Evolutionary conservation across 1,140 invertebrate genomes (phyloP), one percentile per base, ranked within the genome.

Genomic region (Trichonephila clavata): DNA sequence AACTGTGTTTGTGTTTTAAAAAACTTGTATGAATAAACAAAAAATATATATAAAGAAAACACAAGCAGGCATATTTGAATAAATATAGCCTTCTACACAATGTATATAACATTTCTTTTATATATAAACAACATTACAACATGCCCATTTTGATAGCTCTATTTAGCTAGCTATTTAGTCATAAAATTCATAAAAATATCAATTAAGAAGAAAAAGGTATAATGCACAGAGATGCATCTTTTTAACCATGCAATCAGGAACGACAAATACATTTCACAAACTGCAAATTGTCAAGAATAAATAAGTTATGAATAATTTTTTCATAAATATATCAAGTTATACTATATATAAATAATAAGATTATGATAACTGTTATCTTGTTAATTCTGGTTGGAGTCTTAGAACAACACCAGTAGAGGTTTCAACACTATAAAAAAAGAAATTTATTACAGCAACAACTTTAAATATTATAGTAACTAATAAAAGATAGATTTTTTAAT

Each of bases 381-480:
- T 32, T 81, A 61, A 27, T 20, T 90, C 71, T 0, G 59, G 43
- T 32, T 81, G 88, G 21, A 90, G 57, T 20, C 88, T 71, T 80
- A 90, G 24, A 5, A 90, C 57, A 59, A 71, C n/a, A 90, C 88
- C 88, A 43, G 57, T 32, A 7, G 88, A 90, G 14, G 88, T 90
- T 21, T 81, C 88, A 61, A 90, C 57, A 60, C 88, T 90, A 60
- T 14, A 90, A 90, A 60, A 57, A 80, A 39, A 77, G 2, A 59
- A n/a, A 43, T 50, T 27, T 50, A 13, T 32, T 5, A 39, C 21
- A 65, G 57, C 2, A 8, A 81, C 32, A 90, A 39, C 14, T 8
- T 27, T 27, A 71, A 1, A 43, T 71, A 50, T 14, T 71, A 39
- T 71, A 16, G 50, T 21, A 14, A n/a, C 13, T 43, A 43, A 5